phyloP scores from a whole-genome alignment of 1,140 invertebrate species.

The Drosophila insularis region DNA sequence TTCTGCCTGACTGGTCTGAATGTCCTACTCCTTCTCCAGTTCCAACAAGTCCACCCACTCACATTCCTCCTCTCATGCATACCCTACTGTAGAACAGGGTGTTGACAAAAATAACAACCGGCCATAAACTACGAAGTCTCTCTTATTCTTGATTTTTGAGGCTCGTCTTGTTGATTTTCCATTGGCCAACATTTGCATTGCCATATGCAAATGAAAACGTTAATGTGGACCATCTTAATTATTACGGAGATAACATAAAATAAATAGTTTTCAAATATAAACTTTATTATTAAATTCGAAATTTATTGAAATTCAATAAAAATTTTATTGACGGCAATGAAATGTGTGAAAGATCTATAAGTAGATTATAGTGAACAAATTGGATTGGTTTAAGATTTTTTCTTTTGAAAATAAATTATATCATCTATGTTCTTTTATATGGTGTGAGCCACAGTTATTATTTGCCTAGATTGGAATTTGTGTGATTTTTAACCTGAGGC shows the following conservation, averaged over 20 bases:
- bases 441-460: too few species aligned
- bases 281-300: neutral
- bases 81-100: neutral
- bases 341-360: too few species aligned
- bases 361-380: too few species aligned
- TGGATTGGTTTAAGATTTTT: too few species aligned
- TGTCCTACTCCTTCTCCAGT: neutral
- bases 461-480: too few species aligned
- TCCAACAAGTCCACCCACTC: neutral
- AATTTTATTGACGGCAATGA: too few species aligned
- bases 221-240: constrained; percentile 6
- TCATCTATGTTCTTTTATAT: too few species aligned
- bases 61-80: neutral
- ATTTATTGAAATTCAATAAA: neutral
- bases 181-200: neutral
- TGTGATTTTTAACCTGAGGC: too few species aligned
- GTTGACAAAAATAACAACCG: constrained; percentile 71
- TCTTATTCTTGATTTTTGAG: neutral
- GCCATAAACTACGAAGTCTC: constrained; percentile 4
- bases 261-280: neutral
- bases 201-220: neutral
- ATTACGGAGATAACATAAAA: neutral
- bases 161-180: neutral
- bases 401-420: too few species aligned
- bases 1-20: constrained; percentile 41